Conservation (phyloP, 2,113 vertebrate genomes). For the Platichthys stellatus region DNA sequence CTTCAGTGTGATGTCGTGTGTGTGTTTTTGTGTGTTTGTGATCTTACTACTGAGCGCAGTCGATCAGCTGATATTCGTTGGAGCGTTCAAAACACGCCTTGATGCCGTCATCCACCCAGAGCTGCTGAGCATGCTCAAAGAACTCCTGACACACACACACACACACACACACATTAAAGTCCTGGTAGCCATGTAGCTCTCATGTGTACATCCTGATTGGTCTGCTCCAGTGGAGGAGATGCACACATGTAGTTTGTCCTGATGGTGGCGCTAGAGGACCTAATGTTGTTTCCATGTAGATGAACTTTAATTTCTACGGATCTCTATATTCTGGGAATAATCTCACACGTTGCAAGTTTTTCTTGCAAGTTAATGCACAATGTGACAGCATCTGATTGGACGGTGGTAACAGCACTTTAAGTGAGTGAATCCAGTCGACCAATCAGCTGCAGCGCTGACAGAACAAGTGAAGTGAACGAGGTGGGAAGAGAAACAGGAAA, state of each 20-base stretch:
- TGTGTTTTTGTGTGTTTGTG: not conserved
- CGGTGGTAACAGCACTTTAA: not conserved
- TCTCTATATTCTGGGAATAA: not conserved
- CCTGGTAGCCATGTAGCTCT: too few relatives aligned
- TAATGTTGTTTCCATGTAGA: not conserved
- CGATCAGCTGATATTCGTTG: slow-evolving; percentile 84
- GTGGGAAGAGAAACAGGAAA: slow-evolving; percentile 15
- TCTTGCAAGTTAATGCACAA: not conserved
- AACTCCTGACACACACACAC: slow-evolving; percentile 72
- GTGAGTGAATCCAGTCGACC: not conserved
- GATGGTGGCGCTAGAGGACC: not conserved
- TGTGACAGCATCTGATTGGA: slow-evolving; percentile 6
- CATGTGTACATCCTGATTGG: too few relatives aligned
- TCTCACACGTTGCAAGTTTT: not conserved
- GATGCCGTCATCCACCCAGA: slow-evolving; percentile 81
- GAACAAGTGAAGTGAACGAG: not conserved
- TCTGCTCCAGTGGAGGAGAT: not conserved
- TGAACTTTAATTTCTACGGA: not conserved
- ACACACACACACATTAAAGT: too few relatives aligned
- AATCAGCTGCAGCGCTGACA: slow-evolving; percentile 29
- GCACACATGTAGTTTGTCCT: not conserved
- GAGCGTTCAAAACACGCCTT: slow-evolving; percentile 80
- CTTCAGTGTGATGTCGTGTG: not conserved
- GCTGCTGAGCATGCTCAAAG: slow-evolving; percentile 78
- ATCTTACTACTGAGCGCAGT: slow-evolving; percentile 82